These are phyloP conservation scores for Baccha elongata DNA, from an alignment of 2,888 invertebrate species.

Conservation along the genomic window DNA sequence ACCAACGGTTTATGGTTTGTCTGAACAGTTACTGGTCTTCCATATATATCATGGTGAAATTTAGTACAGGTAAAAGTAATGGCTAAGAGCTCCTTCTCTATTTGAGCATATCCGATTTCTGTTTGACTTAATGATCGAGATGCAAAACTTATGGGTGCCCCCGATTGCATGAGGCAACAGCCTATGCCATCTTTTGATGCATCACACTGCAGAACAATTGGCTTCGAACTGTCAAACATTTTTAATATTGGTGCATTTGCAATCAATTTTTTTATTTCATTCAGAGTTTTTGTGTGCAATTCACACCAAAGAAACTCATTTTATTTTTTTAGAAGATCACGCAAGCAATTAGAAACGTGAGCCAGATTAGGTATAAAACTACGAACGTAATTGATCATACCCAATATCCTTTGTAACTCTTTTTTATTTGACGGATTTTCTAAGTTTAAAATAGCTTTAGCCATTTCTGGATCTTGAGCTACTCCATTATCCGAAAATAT, in stretches of 20 bases:
- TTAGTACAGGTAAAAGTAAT: constrained; percentile 59
- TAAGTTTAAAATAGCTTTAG: constrained; percentile 42
- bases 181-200: constrained; percentile 68
- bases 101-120: constrained; percentile 63
- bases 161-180: constrained; percentile 58
- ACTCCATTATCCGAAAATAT: constrained; percentile 52
- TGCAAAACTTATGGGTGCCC: constrained; percentile 62
- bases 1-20: constrained; percentile 23
- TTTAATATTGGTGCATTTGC: constrained; percentile 19
- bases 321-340: constrained; percentile 59
- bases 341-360: constrained; percentile 51
- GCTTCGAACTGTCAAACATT: constrained; percentile 52
- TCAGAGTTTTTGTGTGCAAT: constrained; percentile 29
- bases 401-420: constrained; percentile 47
- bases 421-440: constrained; percentile 43
- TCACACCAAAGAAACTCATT: constrained; percentile 35
- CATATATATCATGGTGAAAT: constrained; percentile 28
- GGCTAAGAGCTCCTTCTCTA: constrained; percentile 71
- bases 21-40: constrained; percentile 4
- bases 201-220: constrained; percentile 63
- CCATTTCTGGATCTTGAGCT: constrained; percentile 43
- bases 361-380: constrained; percentile 59
- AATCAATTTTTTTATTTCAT: constrained; percentile 51
- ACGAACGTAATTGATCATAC: constrained; percentile 68
- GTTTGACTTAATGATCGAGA: constrained; percentile 53